These are phyloP conservation scores for Aspidapion aeneum DNA, from an alignment of 2,888 invertebrate genomes.

Conservation along the genomic window DNA sequence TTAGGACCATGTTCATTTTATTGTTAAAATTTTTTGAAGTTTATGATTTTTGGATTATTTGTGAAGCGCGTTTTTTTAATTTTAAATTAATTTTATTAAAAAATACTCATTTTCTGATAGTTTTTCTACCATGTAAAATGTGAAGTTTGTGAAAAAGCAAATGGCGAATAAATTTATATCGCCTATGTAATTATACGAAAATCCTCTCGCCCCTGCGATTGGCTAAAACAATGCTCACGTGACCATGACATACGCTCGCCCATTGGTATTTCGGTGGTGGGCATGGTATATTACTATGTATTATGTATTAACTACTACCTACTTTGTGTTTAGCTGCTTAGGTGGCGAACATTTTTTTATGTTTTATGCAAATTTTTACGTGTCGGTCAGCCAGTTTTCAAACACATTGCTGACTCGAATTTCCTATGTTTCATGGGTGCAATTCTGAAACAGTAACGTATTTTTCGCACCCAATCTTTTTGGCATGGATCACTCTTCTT, in stretches of 20 bases:
- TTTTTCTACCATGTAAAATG: neutral
- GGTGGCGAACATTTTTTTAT: neutral
- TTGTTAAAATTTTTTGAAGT: too few relatives aligned
- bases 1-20: too few relatives aligned
- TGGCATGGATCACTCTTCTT: too few relatives aligned
- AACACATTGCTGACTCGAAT: neutral
- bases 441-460: too few relatives aligned
- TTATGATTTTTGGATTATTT: too few relatives aligned
- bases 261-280: neutral
- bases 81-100: too few relatives aligned
- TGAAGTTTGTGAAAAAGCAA: neutral
- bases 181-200: neutral
- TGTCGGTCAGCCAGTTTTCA: neutral
- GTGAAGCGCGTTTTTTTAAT: too few relatives aligned
- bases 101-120: neutral
- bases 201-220: neutral
- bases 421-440: too few relatives aligned
- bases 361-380: neutral
- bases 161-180: neutral
- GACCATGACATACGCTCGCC: neutral
- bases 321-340: neutral
- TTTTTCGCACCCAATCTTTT: too few relatives aligned
- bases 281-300: neutral
- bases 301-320: too few relatives aligned
- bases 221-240: neutral